These are phyloP conservation scores for Rhodeus uyekii DNA, from an alignment of 2,797 vertebrate genomes.

Conservation along the genomic window DNA sequence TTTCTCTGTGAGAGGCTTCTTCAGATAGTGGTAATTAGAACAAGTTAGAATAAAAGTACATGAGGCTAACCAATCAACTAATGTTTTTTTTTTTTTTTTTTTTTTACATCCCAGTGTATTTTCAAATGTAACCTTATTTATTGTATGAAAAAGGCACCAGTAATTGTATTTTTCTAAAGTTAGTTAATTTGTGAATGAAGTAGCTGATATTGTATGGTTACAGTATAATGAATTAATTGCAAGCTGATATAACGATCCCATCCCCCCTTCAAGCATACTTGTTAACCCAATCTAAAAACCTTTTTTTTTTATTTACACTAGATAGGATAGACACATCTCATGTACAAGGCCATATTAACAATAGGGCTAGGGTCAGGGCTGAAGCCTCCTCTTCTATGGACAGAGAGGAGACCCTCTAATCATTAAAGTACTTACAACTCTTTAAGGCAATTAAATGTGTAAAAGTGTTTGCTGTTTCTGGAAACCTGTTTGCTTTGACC, in stretches of 20 bases:
- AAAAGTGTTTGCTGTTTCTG: no score
- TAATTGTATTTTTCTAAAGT: constrained; percentile 43
- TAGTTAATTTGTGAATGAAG: constrained; percentile 16
- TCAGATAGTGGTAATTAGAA: constrained; percentile 4
- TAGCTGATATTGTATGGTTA: not conserved
- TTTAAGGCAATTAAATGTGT: no score
- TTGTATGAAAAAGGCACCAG: not conserved
- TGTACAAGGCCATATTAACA: not conserved
- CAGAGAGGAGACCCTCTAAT: not conserved
- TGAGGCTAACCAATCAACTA: constrained; percentile 2
- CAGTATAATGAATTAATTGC: not conserved
- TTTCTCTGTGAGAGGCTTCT: not conserved
- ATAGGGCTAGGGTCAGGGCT: no score
- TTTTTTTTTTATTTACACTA: not conserved
- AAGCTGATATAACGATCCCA: not conserved
- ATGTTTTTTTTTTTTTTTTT: not conserved
- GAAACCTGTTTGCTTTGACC: not conserved
- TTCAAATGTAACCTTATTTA: not conserved
- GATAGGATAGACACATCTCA: not conserved
- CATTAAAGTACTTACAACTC: no score
- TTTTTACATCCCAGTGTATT: not conserved
- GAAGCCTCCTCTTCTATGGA: not conserved
- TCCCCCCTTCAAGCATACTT: not conserved
- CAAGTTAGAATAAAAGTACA: constrained; percentile 13
- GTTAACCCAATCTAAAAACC: not conserved